Conservation (phyloP, 2,797 vertebrate genomes). For the Lemur catta region DNA sequence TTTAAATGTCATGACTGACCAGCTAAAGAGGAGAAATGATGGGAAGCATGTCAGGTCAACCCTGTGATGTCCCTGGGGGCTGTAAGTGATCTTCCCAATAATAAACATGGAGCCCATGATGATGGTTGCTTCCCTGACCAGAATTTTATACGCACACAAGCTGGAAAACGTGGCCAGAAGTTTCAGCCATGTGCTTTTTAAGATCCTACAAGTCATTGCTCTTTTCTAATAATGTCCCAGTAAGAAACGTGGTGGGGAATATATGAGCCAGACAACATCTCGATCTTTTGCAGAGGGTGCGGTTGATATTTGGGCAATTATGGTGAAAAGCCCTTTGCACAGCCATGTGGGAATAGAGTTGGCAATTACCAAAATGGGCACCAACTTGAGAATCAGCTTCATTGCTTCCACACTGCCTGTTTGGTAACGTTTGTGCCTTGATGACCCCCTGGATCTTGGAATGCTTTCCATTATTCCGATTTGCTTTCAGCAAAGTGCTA, state of each 20-base stretch:
- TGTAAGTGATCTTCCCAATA: slow-evolving; percentile 55
- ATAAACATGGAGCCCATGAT: slow-evolving; percentile 45
- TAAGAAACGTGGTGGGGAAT: background rate
- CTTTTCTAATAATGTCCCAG: slow-evolving; percentile 20
- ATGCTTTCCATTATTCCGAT: background rate
- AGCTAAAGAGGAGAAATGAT: slow-evolving; percentile 41
- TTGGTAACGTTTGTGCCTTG: background rate
- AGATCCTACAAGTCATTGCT: background rate
- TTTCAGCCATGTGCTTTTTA: slow-evolving; percentile 18
- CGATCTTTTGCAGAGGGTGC: background rate
- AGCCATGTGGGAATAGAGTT: background rate
- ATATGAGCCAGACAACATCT: background rate
- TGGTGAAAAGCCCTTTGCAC: background rate
- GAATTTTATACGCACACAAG: slow-evolving; percentile 7
- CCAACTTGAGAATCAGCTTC: background rate
- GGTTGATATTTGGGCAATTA: background rate
- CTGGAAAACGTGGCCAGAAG: slow-evolving; percentile 34
- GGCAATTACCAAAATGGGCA: background rate
- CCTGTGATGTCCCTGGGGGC: slow-evolving; percentile 32
- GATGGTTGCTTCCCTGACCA: background rate
- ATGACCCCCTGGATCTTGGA: background rate
- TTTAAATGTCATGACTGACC: slow-evolving; percentile 63
- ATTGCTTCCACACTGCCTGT: background rate
- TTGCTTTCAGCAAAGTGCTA: background rate
- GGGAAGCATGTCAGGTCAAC: background rate